These are phyloP conservation scores for Plestiodon gilberti DNA, from an alignment of 2,113 vertebrate species.

Conservation along the genomic window DNA sequence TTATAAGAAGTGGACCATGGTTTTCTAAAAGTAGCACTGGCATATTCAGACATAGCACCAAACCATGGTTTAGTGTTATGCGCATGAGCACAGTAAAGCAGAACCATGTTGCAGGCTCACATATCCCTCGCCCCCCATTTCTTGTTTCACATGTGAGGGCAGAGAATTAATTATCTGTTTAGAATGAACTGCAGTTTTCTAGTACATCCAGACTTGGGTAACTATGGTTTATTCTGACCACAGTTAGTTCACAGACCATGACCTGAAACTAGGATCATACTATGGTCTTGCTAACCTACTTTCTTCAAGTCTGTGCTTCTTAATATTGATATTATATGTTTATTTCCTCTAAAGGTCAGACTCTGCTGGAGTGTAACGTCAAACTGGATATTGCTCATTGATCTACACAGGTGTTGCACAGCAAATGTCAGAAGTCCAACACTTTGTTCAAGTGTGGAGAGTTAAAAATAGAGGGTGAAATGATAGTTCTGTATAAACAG, in stretches of 20 bases:
- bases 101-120: no score
- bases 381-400: slow-evolving; percentile 47
- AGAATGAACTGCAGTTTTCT: no score
- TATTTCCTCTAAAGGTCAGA: slow-evolving; percentile 10
- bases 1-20: not conserved
- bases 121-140: no score
- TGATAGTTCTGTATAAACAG: slow-evolving; percentile 50
- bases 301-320: slow-evolving; percentile 9
- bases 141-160: no score
- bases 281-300: not conserved
- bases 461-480: slow-evolving; percentile 65
- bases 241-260: no score
- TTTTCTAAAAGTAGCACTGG: not conserved
- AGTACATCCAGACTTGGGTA: no score
- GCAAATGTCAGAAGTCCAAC: slow-evolving; percentile 57
- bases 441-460: slow-evolving; percentile 54
- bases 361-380: slow-evolving; percentile 36
- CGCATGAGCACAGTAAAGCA: no score
- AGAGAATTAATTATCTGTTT: no score
- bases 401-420: slow-evolving; percentile 57
- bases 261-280: not conserved
- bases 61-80: no score
- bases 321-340: slow-evolving; percentile 6
- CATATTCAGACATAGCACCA: no score
- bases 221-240: no score